Base-by-base conservation (phyloP, 2,113 vertebrate genomes). In the Chaetodon auriga region DNA sequence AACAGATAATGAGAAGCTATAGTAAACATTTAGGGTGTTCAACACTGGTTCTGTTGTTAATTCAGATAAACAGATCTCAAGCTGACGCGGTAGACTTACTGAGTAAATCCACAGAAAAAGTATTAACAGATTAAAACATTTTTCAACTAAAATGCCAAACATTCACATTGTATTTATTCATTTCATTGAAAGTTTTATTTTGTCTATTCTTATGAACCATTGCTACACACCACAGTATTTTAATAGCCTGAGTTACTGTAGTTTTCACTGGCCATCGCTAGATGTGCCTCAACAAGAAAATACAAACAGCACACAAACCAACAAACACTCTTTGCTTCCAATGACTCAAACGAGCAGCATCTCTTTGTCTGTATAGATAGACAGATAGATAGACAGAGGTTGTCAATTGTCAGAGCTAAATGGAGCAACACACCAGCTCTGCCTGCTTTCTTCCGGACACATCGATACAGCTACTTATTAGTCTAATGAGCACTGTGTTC, bases 401-500 rank as follows among this genome's bases (percentile, higher is more conserved):
- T 36, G n/a, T 62, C 45, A 13, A 9, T 36, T 61, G 45, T 43
- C 19, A 46, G 57, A 78, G 68, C 19, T 11, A 75, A 62, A 38
- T 62, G 23, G 46, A 81, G n/a, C 64, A 75, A 68, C 23, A 81
- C 41, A 35, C 14, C 61, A 46, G 55, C 30, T 75, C 75, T 75
- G 72, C 58, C 48, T 48, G 54, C 35, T 53, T 48, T 70, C 60
- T 81, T 51, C 77, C 75, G 61, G 49, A 16, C 19, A 75, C 68
- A 78, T 83, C 30, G 12, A 83, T 75, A 62, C 15, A 65, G 69
- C 74, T 73, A 75, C 77, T 78, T 81, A 82, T 85, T 79, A 83
- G 60, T 81, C 45, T 62, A 89, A 85, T 85, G 65, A 87, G 79
- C 25, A 25, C 68, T 23, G 60, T 36, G 48, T 68, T 82, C 25